Conservation (phyloP, 2,113 vertebrate genomes). For the Pachyramphus minor region DNA sequence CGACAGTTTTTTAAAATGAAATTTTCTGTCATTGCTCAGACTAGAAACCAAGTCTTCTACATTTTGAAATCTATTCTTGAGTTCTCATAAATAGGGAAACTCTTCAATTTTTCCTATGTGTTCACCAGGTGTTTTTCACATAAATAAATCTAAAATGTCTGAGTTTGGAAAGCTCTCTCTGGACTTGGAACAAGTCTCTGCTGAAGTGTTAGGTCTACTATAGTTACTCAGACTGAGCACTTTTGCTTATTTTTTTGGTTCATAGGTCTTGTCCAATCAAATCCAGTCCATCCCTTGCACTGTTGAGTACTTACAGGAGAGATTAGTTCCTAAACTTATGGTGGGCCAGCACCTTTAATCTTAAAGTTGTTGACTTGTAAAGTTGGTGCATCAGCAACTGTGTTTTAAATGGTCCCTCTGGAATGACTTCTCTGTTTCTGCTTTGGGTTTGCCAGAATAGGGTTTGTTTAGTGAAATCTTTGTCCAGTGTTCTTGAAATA, state of each 20-base stretch:
- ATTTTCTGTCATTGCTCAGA: background rate
- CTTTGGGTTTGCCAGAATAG: slow-evolving; percentile 15
- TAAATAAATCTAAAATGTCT: slow-evolving; percentile 13
- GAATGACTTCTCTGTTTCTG: background rate
- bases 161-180: slow-evolving; percentile 1
- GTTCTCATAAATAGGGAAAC: background rate
- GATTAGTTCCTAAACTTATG: slow-evolving; percentile 1
- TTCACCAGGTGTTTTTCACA: slow-evolving; percentile 50
- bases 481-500: slow-evolving; percentile 31
- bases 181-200: background rate
- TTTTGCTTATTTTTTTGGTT: background rate
- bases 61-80: slow-evolving; percentile 1
- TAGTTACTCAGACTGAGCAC: background rate
- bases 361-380: background rate
- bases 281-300: background rate
- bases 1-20: background rate
- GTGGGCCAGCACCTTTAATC: background rate
- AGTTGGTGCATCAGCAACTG: background rate
- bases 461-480: slow-evolving; percentile 2
- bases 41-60: background rate
- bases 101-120: slow-evolving; percentile 48
- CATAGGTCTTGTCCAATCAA: slow-evolving; percentile 17
- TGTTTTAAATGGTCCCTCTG: background rate
- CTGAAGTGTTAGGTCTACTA: slow-evolving; percentile 5
- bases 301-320: background rate